Percentiles rank a stretch among this genome's conserved stretches.
Evolutionary conservation across 1,140 invertebrate genomes (phyloP).

Genomic region (Nebria ingens): DNA sequence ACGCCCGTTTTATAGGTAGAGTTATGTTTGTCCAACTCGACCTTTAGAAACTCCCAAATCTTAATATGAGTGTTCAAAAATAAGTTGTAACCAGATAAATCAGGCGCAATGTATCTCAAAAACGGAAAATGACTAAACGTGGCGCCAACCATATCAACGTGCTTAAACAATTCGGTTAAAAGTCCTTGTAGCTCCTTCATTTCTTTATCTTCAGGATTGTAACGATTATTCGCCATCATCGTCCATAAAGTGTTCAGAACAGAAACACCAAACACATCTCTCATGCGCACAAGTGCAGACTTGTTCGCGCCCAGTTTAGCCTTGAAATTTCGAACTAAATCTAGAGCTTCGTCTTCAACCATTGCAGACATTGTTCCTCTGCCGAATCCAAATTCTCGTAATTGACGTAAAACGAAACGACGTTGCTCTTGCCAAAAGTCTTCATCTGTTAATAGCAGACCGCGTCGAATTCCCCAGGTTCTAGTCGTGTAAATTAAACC

Average conservation of each 20-base stretch:
- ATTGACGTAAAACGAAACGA: constrained; percentile 63
- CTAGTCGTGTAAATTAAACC: constrained; percentile 62
- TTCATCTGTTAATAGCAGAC: constrained; percentile 60
- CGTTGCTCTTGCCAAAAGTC: constrained; percentile 77
- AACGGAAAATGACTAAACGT: constrained; percentile 70
- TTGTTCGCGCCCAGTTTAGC: constrained; percentile 22
- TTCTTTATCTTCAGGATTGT: constrained; percentile 52
- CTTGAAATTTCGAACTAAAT: constrained; percentile 35
- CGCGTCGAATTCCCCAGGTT: constrained; percentile 53
- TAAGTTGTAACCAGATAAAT: constrained; percentile 61
- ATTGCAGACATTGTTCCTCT: constrained; percentile 60
- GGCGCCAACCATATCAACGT: constrained; percentile 66
- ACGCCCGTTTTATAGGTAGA: constrained; percentile 47
- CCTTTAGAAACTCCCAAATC: constrained; percentile 59
- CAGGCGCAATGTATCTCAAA: constrained; percentile 59
- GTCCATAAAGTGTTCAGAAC: constrained; percentile 79
- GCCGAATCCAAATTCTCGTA: constrained; percentile 74
- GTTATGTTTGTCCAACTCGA: constrained; percentile 65
- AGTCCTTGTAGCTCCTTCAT: constrained; percentile 55
- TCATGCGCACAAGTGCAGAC: constrained; percentile 39
- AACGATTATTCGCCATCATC: constrained; percentile 71
- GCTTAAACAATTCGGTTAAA: constrained; percentile 55
- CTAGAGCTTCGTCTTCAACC: constrained; percentile 54
- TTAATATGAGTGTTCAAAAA: constrained; percentile 57
- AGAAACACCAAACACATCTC: constrained; percentile 60